Evolutionary conservation across 2,113 vertebrate genomes (phyloP), one percentile per base, ranked within the genome.

Genomic region (Phycodurus eques): DNA sequence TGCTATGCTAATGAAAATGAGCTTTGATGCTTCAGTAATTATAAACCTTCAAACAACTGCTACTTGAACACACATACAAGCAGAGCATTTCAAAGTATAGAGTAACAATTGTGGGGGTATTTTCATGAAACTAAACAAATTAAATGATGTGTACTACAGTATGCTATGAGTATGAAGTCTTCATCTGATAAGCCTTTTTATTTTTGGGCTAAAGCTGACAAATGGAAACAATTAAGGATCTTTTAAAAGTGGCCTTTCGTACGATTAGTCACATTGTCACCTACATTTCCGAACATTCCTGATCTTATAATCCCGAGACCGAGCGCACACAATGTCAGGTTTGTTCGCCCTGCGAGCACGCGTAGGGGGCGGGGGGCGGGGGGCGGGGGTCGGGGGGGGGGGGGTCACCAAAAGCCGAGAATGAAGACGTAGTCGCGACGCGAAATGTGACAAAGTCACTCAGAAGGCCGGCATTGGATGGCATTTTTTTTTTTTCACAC

Each of bases 231-330:
- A 72, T 72, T 68, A 19, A 53, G 39, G 33, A 68, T 62, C 56
- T 70, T 53, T 75, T 70, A 73, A 35, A 61, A 39, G 27, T 61
- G 59, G 14, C 59, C 59, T 61, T 35, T 35, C 31, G 15, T 15
- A 61, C 15, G 7, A 35, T 61, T 56, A 10, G 1, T 8, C 20
- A 56, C 27, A 66, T 75, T 74, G 56, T 42, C 54, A 80, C 67
- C 49, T 78, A 79, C 60, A 64, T 78, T 88, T 79, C 62, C 33
- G 54, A 74, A 71, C 31, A 54, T 75, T 57, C 59, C 71, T 83
- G 82, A 88, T 82, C 77, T 81, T 67, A 83, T 86, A 87, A 87
- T 89, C 80, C 70, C n/a, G 12, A 44, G 39, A 66, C 19, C 56
- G 13, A 71, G 60, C 69, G 62, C 13, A 74, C 59, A 92, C 82